These are phyloP conservation scores for Ceratosolen solmsi DNA, from an alignment of 1,140 invertebrate genomes.

Conservation along the genomic window DNA sequence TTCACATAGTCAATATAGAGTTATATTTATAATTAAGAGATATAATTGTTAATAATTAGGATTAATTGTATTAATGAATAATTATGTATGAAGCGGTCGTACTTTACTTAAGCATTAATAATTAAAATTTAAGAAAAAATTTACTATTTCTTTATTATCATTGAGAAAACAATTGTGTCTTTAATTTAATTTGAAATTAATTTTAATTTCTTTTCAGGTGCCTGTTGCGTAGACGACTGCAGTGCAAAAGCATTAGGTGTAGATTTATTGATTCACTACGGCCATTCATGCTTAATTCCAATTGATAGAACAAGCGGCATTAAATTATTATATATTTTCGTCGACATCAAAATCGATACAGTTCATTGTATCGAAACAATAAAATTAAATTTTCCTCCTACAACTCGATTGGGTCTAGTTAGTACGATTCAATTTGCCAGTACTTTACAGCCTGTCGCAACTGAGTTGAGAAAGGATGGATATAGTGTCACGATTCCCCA, in stretches of 20 bases:
- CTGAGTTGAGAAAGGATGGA: conserved; percentile 80
- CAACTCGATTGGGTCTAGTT: conserved; percentile 84
- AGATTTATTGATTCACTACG: conserved; percentile 97
- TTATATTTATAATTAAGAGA: not conserved
- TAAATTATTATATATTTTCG: conserved; percentile 97
- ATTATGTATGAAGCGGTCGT: too few species aligned
- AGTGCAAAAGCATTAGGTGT: conserved; percentile 92
- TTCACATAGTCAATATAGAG: not conserved
- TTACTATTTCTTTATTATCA: too few species aligned
- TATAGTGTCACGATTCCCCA: conserved; percentile 91
- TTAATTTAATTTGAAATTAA: not conserved
- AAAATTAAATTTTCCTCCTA: conserved; percentile 84
- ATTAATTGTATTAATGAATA: too few species aligned
- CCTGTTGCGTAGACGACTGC: conserved; percentile 99
- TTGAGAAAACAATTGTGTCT: not conserved
- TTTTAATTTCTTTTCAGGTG: conserved; percentile 74
- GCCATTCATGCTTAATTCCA: conserved; percentile 97
- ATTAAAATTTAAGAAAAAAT: too few species aligned
- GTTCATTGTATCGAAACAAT: conserved; percentile 94
- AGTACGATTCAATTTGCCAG: conserved; percentile 98
- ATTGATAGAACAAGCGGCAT: conserved; percentile 92
- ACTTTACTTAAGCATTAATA: too few species aligned
- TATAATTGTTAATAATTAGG: too few species aligned
- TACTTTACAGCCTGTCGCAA: conserved; percentile 87
- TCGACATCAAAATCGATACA: conserved; percentile 93